These are phyloP conservation scores for Tapirus indicus DNA, from an alignment of 2,797 vertebrate species.

Conservation along the genomic window DNA sequence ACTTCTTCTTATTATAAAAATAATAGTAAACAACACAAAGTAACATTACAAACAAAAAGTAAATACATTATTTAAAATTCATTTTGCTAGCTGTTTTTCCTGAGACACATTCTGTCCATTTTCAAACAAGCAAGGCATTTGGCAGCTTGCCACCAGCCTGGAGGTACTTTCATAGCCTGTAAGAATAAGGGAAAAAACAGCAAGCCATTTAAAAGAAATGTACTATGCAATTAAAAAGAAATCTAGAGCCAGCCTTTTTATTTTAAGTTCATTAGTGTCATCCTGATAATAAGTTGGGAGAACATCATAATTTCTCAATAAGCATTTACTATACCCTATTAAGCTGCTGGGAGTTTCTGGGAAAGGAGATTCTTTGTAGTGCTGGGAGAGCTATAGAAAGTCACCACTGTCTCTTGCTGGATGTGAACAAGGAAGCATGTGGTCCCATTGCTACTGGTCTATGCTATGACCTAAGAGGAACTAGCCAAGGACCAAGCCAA, in stretches of 20 bases:
- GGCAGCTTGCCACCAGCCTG: not conserved
- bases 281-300: not conserved
- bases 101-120: constrained; percentile 70
- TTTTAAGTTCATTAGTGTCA: not conserved
- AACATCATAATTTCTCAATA: not conserved
- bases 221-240: not conserved
- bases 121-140: constrained; percentile 50
- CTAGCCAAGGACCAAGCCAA: not conserved
- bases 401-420: not conserved
- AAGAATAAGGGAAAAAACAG: not conserved
- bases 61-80: constrained; percentile 74
- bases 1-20: constrained; percentile 51
- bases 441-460: not conserved
- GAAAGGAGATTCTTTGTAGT: not conserved
- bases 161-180: constrained; percentile 30
- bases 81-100: constrained; percentile 73
- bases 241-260: not conserved
- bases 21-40: constrained; percentile 46
- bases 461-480: not conserved
- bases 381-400: not conserved
- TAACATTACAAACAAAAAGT: constrained; percentile 62
- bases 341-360: not conserved
- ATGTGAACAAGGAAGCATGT: not conserved
- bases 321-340: not conserved
- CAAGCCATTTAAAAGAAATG: not conserved